Base-by-base conservation (phyloP, 2,888 invertebrate species). In the Rhorus exstirpatorius region DNA sequence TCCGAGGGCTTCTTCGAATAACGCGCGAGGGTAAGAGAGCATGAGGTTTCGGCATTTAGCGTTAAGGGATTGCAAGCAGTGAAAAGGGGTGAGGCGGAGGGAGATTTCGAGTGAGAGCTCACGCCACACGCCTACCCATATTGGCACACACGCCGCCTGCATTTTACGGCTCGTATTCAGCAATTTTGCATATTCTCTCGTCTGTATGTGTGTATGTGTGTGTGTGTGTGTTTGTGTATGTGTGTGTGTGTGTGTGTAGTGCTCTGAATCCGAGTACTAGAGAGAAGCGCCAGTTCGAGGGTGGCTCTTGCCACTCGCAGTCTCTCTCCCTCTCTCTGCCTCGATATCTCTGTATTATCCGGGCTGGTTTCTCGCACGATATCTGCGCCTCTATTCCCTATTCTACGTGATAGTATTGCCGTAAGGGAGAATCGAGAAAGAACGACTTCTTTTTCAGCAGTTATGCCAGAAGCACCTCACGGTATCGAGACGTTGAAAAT, bases 81-180 rank as follows among this genome's bases (percentile, higher is more conserved):
- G 68, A 46, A 65, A 79, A 61, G 24, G 67, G 53, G 71, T 38
- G n/a, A 49, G 67, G 31, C 31, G 31, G 31, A 6, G 51, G 75
- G 35, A 72, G 55, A 72, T 3, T 26, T 19, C 67, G 41, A 76
- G 76, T 65, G 55, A 21, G 65, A 49, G 44, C 41, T 76, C 79
- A 58, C 61, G 68, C 76, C 68, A 71, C 86, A 77, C 85, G 87
- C 86, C 21, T 89, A 84, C 85, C 88, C 88, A 90, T 92, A 92
- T 92, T 91, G 91, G 89, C 88, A 87, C 88, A 86, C 87, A 88
- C 90, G 86, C 91, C 92, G 88, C 88, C 89, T 92, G 91, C 89
- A 88, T 91, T 92, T 91, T 91, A 91, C 91, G 89, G 89, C 89
- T 88, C 72, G 87, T 90, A 89, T 91, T 92, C 91, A 90, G 92